Evolutionary conservation across 92 coral and sea anemone genomes (phyloP), one percentile per base, ranked within the genome.

Genomic region (Desmophyllum pertusum): DNA sequence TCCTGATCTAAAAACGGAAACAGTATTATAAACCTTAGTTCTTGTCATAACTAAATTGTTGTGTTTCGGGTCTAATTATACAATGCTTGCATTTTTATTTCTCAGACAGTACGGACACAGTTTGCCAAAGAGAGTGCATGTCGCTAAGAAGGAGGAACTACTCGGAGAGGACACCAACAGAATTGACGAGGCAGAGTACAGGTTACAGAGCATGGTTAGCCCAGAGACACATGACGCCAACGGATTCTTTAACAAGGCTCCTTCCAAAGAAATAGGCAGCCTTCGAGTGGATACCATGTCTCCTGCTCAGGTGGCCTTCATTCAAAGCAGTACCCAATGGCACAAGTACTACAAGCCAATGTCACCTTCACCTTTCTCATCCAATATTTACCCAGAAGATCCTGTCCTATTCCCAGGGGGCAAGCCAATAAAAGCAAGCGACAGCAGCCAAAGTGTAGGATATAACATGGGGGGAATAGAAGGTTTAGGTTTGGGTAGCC

Each of bases 271-370:
- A 62, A 84, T 73, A 37, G 94, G 94, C 10, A 74, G 48, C 39
- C 89, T 94, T 68, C 81, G 93, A 70, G 76, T 94, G 50, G 94
- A 92, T 76, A 89, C 98, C 37, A 64, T 94, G 76, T 89, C 98
- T 0, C 98, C 98, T 15, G 98, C 95, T 36, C 95, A 92, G 78
- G 90, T 94, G 21, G 89, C 92, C 10, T 94, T 94, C 67, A 85
- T 94, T 18, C 98, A 94, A 87, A 73, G 90, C 11, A 89, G 93
- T 46, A 86, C 92, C 14, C 95, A 91, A 46, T 94, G 98, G 98
- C 98, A 91, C 59, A 91, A 94, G 70, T 94, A 88, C 89, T 87
- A 83, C 33, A 74, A 81, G 42, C 98, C 98, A 9, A 76, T 63
- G 40, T 72, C 85, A 2, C 69, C 86, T 0, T 70, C 64, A 2